These are phyloP conservation scores for Hyperopisus bebe DNA, from an alignment of 2,113 vertebrate species.

Conservation along the genomic window DNA sequence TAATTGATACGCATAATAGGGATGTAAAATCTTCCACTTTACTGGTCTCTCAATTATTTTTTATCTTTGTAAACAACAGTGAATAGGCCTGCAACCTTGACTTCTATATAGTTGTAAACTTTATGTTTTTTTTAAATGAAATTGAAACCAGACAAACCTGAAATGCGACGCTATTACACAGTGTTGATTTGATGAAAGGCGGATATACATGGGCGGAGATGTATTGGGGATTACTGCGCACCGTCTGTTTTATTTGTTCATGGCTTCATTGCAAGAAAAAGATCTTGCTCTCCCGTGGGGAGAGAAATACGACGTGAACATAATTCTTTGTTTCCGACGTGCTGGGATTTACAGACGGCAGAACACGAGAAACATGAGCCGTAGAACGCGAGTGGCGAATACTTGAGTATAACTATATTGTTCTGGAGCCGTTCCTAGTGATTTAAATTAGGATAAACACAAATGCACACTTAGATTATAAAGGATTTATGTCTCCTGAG, in stretches of 20 bases:
- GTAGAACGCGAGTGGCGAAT: neutral
- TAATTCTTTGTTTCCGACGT: neutral
- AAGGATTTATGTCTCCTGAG: slow-evolving; percentile 23
- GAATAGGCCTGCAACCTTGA: neutral
- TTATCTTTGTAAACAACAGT: neutral
- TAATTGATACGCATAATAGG: neutral
- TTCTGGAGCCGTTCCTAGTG: neutral
- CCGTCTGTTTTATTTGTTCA: neutral
- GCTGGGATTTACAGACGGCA: neutral
- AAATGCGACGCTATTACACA: neutral
- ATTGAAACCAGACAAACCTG: neutral
- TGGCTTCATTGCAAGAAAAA: neutral
- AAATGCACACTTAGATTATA: slow-evolving; percentile 23
- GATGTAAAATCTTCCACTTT: neutral
- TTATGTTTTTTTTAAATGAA: neutral
- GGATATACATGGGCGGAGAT: neutral
- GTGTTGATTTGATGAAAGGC: neutral
- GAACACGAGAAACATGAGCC: neutral
- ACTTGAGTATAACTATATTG: neutral
- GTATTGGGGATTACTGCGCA: neutral
- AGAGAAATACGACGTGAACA: neutral
- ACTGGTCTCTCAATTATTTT: neutral
- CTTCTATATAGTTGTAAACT: neutral
- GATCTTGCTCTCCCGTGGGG: neutral
- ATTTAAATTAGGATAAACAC: slow-evolving; percentile 10